Evolutionary conservation across 1,140 invertebrate genomes (phyloP).

Genomic region (Drosophila simulans): DNA sequence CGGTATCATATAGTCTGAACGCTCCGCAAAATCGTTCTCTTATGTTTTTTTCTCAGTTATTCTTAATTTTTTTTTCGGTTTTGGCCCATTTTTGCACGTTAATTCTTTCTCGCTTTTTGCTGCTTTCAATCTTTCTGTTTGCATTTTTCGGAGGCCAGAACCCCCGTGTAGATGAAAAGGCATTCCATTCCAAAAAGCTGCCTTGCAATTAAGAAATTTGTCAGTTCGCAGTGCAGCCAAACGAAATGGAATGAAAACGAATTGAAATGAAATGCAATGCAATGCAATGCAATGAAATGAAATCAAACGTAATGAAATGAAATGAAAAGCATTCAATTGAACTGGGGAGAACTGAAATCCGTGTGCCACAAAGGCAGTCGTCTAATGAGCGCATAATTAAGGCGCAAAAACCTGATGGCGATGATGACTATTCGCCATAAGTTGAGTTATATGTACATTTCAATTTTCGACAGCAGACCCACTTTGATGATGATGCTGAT

Average conservation of each 20-base stretch:
- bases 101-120: constrained; percentile 11
- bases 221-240: constrained; percentile 62
- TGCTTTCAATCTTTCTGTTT: constrained; percentile 38
- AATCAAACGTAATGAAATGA: constrained; percentile 50
- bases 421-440: constrained; percentile 9
- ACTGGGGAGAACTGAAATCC: constrained; percentile 22
- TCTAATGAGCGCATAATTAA: constrained; percentile 65
- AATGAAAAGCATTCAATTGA: constrained; percentile 80
- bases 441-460: constrained; percentile 15
- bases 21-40: no score
- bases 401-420: not conserved
- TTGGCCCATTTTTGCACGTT: constrained; percentile 16
- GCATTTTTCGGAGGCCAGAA: constrained; percentile 29
- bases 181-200: constrained; percentile 56
- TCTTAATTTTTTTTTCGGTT: constrained; percentile 7
- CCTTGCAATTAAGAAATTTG: constrained; percentile 80
- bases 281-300: not conserved
- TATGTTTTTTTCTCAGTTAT: not conserved
- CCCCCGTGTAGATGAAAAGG: constrained; percentile 54
- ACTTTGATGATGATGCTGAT: constrained; percentile 4
- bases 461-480: constrained; percentile 1
- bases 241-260: constrained; percentile 26
- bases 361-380: constrained; percentile 14
- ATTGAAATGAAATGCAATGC: constrained; percentile 1
- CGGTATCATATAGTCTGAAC: no score